These are phyloP conservation scores for Lagorchestes hirsutus DNA, from an alignment of 2,797 vertebrate species.

Conservation along the genomic window DNA sequence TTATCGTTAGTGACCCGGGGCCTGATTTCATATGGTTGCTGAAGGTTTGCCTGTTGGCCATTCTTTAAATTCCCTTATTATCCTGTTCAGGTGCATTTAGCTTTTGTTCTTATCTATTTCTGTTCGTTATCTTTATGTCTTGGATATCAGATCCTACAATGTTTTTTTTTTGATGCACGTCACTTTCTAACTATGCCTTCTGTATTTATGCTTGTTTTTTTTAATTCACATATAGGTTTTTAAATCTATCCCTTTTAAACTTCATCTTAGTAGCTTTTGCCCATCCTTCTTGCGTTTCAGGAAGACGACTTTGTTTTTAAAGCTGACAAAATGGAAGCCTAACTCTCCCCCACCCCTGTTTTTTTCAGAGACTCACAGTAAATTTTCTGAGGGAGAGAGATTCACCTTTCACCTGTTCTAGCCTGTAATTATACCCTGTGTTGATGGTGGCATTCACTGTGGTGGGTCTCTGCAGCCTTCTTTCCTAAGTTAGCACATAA, in stretches of 20 bases:
- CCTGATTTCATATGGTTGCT: not conserved
- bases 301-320: conserved; percentile 43
- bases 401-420: not conserved
- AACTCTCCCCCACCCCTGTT: conserved; percentile 33
- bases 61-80: not conserved
- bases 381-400: conserved; percentile 61
- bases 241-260: not conserved
- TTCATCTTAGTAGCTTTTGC: not conserved
- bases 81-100: not conserved
- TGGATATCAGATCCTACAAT: not conserved
- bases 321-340: conserved; percentile 35
- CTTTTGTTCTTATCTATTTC: not conserved
- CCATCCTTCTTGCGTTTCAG: not conserved
- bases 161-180: not conserved
- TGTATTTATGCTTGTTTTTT: not conserved
- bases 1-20: not conserved
- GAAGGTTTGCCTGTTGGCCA: too few relatives aligned
- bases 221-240: not conserved
- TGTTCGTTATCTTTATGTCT: not conserved
- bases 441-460: conserved; percentile 6
- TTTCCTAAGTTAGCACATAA: not conserved
- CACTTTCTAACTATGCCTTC: not conserved
- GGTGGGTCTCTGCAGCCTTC: conserved; percentile 15
- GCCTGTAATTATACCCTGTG: conserved; percentile 19
- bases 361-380: conserved; percentile 38